Conservation (phyloP, 2,888 invertebrate genomes). For the Tillus elongatus region DNA sequence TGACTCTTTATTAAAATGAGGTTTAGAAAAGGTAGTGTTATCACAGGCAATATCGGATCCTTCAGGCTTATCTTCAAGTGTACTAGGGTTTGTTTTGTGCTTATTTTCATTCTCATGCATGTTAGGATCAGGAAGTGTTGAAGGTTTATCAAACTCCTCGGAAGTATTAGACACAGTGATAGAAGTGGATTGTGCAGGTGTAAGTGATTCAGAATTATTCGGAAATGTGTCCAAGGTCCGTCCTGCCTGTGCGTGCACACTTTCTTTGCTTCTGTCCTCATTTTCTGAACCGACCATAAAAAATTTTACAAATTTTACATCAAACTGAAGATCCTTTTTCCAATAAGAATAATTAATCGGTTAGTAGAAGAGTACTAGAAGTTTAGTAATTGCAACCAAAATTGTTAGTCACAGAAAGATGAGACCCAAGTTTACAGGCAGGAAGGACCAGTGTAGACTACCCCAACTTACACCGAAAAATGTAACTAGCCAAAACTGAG, state of each 20-base stretch:
- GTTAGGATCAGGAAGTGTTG: slow-evolving; percentile 23
- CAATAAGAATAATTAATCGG: slow-evolving; percentile 32
- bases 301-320: slow-evolving; percentile 36
- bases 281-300: slow-evolving; percentile 42
- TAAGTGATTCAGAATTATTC: slow-evolving; percentile 35
- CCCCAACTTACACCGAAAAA: too few species aligned
- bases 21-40: slow-evolving; percentile 28
- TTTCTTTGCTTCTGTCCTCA: slow-evolving; percentile 40
- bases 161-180: slow-evolving; percentile 35
- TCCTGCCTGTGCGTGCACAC: slow-evolving; percentile 42
- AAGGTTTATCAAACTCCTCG: slow-evolving; percentile 28
- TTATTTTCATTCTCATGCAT: slow-evolving; percentile 25
- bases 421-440: slow-evolving; percentile 40
- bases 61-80: slow-evolving; percentile 20
- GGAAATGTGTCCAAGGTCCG: slow-evolving; percentile 40
- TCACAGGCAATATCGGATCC: slow-evolving; percentile 17
- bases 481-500: too few species aligned
- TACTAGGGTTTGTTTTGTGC: slow-evolving; percentile 20
- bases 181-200: slow-evolving; percentile 38
- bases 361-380: slow-evolving; percentile 34
- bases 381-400: slow-evolving; percentile 34
- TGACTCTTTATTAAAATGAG: slow-evolving; percentile 31
- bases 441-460: slow-evolving; percentile 42
- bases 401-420: slow-evolving; percentile 37
- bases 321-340: slow-evolving; percentile 26